phyloP scores from a whole-genome alignment of 2,797 vertebrate genomes.

The Gadopsis bispinosus region DNA sequence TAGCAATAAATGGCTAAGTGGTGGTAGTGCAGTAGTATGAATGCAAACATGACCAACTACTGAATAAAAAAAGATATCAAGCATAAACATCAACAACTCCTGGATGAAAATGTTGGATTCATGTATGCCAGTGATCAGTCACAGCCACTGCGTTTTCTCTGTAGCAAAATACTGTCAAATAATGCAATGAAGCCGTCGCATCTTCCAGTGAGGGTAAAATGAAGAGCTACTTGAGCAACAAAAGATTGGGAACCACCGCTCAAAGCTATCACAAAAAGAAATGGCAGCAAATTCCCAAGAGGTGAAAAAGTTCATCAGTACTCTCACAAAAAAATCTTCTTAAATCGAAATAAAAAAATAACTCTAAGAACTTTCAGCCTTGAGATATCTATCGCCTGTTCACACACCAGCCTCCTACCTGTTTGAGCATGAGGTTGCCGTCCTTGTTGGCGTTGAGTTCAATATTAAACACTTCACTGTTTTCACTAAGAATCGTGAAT shows the following conservation, averaged over 20 bases:
- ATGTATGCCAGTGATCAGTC: not conserved
- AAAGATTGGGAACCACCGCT: not conserved
- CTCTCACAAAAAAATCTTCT: not conserved
- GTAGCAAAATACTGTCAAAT: not conserved
- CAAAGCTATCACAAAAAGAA: not conserved
- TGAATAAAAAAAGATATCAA: not conserved
- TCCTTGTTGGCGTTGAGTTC: constrained; percentile 83
- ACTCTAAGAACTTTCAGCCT: not conserved
- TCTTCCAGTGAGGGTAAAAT: not conserved
- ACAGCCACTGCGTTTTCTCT: not conserved
- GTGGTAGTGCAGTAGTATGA: no score
- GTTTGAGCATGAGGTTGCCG: constrained; percentile 88
- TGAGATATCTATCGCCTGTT: not conserved
- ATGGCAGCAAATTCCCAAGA: not conserved
- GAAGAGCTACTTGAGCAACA: not conserved
- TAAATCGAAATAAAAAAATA: not conserved
- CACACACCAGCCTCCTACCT: constrained; percentile 80
- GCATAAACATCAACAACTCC: not conserved
- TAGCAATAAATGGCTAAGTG: not conserved
- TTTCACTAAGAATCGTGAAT: constrained; percentile 78
- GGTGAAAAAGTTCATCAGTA: not conserved
- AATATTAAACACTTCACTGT: constrained; percentile 82
- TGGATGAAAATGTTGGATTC: not conserved
- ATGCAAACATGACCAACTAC: not conserved
- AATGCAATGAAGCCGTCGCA: not conserved